Conservation (phyloP, 2,113 vertebrate genomes). For the Eolophus roseicapilla region DNA sequence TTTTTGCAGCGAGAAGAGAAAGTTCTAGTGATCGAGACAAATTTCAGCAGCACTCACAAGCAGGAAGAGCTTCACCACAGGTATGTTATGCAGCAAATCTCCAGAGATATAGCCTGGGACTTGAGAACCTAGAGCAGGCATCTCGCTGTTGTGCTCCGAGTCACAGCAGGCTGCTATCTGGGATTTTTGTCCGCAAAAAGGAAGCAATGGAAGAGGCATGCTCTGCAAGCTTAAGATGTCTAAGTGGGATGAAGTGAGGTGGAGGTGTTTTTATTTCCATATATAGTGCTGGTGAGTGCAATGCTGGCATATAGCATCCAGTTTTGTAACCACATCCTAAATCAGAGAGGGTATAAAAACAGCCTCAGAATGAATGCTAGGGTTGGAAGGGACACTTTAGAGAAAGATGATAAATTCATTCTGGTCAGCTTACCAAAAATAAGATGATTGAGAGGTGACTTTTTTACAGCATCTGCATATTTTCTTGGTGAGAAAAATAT, state of each 20-base stretch:
- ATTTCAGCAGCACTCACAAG: background rate
- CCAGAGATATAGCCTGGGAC: background rate
- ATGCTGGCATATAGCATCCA: background rate
- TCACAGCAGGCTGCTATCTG: background rate
- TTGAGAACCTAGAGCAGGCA: background rate
- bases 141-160: background rate
- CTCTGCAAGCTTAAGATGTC: background rate
- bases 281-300: conserved; percentile 9
- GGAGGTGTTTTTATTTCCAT: conserved; percentile 35
- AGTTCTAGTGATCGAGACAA: background rate
- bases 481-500: conserved; percentile 9
- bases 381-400: background rate
- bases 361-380: conserved; percentile 31
- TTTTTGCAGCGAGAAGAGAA: background rate
- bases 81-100: background rate
- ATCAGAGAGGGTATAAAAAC: conserved; percentile 5
- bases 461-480: conserved; percentile 20
- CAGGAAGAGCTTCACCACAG: conserved; percentile 24
- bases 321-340: conserved; percentile 47
- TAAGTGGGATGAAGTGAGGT: background rate
- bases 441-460: conserved; percentile 28
- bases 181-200: conserved; percentile 1
- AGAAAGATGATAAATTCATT: background rate
- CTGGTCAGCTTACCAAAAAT: conserved; percentile 23
- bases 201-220: background rate